phyloP scores from a whole-genome alignment of 2,888 invertebrate genomes.

The Deilephila elpenor region DNA sequence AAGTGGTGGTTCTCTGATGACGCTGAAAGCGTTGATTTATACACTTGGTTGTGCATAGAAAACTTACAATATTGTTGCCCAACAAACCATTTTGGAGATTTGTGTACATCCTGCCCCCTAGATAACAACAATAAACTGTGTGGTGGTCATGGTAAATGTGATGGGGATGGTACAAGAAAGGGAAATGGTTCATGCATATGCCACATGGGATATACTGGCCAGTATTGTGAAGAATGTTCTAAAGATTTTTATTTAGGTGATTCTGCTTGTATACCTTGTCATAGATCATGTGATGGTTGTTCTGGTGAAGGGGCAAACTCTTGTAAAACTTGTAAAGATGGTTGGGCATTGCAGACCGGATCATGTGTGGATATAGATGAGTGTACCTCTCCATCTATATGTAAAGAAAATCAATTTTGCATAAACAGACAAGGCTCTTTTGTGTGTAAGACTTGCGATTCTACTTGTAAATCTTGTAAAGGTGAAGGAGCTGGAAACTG shows the following conservation, averaged over 20 bases:
- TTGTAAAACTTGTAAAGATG: slow-evolving; percentile 83
- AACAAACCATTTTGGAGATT: slow-evolving; percentile 90
- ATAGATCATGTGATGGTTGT: slow-evolving; percentile 91
- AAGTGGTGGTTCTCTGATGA: slow-evolving; percentile 93
- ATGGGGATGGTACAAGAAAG: slow-evolving; percentile 95
- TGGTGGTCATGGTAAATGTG: slow-evolving; percentile 89
- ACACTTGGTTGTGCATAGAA: slow-evolving; percentile 91
- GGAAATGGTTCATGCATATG: slow-evolving; percentile 97
- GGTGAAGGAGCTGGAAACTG: slow-evolving; percentile 96
- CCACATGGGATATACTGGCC: slow-evolving; percentile 91
- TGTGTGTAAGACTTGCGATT: slow-evolving; percentile 92
- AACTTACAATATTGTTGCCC: slow-evolving; percentile 93
- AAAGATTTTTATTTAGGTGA: slow-evolving; percentile 87
- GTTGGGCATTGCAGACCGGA: slow-evolving; percentile 89
- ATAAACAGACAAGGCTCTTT: slow-evolving; percentile 93
- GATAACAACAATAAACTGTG: slow-evolving; percentile 87
- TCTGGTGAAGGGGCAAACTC: slow-evolving; percentile 88
- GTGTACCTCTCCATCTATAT: slow-evolving; percentile 85
- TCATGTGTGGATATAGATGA: slow-evolving; percentile 94
- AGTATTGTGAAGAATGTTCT: slow-evolving; percentile 90
- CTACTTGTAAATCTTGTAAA: slow-evolving; percentile 91
- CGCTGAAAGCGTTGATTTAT: slow-evolving; percentile 67
- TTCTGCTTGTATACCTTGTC: slow-evolving; percentile 90
- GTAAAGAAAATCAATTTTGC: slow-evolving; percentile 90
- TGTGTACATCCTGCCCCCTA: slow-evolving; percentile 90